Percentiles rank a stretch among this genome's conserved stretches.
phyloP scores from a whole-genome alignment of 2,797 vertebrate species.

The Dendrocincla fuliginosa region DNA sequence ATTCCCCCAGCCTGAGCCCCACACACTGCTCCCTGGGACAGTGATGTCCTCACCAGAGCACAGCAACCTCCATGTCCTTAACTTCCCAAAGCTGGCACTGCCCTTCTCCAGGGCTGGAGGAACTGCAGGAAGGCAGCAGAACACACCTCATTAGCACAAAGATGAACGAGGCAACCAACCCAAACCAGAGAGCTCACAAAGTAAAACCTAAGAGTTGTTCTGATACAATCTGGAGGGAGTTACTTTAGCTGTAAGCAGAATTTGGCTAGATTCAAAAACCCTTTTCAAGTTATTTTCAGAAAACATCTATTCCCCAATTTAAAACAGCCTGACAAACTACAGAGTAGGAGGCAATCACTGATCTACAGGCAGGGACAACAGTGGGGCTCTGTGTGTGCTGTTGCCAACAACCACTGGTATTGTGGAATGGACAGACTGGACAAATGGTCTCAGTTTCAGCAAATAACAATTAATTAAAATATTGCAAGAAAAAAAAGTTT shows the following conservation, averaged over 20 bases:
- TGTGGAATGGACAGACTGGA: not conserved
- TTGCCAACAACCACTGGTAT: not conserved
- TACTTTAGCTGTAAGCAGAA: not conserved
- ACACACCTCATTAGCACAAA: not conserved
- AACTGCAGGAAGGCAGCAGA: not conserved
- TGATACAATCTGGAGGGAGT: conserved; percentile 10
- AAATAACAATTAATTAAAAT: not conserved
- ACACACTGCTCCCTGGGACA: not conserved
- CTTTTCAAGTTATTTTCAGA: not conserved
- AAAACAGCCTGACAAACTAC: not conserved
- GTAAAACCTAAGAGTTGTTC: not conserved
- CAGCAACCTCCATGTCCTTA: fast-evolving
- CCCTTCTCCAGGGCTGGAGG: not conserved
- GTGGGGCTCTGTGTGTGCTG: not conserved
- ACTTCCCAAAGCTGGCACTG: not conserved
- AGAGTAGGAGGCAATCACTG: not conserved
- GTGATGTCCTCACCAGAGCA: not conserved
- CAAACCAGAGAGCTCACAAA: not conserved
- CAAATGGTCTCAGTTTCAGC: not conserved
- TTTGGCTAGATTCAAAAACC: not conserved
- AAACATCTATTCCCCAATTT: not conserved
- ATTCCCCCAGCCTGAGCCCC: not conserved
- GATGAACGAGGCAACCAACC: not conserved
- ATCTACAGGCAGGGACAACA: not conserved
- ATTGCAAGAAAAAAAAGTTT: not conserved